Percentiles rank a stretch among this genome's conserved stretches.
These are phyloP conservation scores for Pinctada fucata DNA, from an alignment of 2,888 invertebrate species.

Conservation along the genomic window DNA sequence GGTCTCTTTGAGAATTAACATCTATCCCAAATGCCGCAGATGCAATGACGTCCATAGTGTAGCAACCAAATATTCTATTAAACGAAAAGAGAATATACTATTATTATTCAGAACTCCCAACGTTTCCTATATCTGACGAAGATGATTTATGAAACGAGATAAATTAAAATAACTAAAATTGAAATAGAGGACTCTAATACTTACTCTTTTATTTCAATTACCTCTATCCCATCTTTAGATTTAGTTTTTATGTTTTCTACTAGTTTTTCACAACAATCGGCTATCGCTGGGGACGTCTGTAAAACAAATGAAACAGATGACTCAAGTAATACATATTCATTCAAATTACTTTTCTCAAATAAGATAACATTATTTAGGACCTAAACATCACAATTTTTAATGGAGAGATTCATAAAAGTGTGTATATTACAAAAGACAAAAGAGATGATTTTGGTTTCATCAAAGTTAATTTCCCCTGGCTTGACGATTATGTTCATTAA, in stretches of 20 bases:
- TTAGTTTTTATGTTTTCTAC: not conserved
- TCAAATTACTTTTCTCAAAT: too few species aligned
- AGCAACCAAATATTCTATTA: slow-evolving; percentile 39
- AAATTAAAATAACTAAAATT: too few species aligned
- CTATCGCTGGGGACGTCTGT: slow-evolving; percentile 29
- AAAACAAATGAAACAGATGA: not conserved
- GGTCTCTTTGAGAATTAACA: slow-evolving; percentile 44
- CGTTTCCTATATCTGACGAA: too few species aligned
- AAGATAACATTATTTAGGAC: too few species aligned
- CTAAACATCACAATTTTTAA: too few species aligned
- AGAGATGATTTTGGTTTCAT: too few species aligned
- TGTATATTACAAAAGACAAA: too few species aligned
- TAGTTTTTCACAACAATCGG: slow-evolving; percentile 8
- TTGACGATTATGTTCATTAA: too few species aligned
- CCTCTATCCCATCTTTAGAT: not conserved
- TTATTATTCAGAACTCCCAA: not conserved
- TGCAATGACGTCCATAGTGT: slow-evolving; percentile 56
- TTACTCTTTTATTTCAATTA: slow-evolving; percentile 23
- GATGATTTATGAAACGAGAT: too few species aligned
- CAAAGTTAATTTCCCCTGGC: too few species aligned
- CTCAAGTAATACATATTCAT: too few species aligned
- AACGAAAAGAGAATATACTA: not conserved
- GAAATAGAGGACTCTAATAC: not conserved
- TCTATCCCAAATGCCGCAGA: slow-evolving; percentile 55
- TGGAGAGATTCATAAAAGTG: too few species aligned